A percentile compares a stretch with the other conserved stretches of the same genome.
Conservation (phyloP, 2,113 vertebrate genomes). For the Cromileptes altivelis region DNA sequence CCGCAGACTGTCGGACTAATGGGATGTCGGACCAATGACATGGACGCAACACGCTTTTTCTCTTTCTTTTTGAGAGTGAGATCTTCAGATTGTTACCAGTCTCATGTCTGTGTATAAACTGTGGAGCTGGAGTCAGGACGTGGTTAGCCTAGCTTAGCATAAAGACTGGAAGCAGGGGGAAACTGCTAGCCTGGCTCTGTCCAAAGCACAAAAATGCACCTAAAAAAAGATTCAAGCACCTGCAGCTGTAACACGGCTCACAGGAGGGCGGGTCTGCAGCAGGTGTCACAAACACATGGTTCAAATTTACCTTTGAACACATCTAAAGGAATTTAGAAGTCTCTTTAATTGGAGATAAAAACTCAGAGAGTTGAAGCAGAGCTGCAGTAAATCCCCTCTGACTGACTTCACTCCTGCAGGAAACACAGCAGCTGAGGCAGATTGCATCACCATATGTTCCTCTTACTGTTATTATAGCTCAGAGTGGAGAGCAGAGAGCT, state of each 20-base stretch:
- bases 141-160: slow-evolving; percentile 1
- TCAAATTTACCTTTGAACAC: background rate
- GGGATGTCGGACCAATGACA: too few relatives aligned
- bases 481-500: background rate
- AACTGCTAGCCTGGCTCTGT: background rate
- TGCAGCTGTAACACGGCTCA: background rate
- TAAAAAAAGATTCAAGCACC: background rate
- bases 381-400: slow-evolving; percentile 48
- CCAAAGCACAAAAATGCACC: background rate
- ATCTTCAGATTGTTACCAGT: background rate
- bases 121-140: too few relatives aligned
- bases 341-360: background rate
- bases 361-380: background rate
- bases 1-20: too few relatives aligned
- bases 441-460: slow-evolving; percentile 46
- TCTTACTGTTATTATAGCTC: background rate
- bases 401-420: slow-evolving; percentile 27
- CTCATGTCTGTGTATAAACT: too few relatives aligned
- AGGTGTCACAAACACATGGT: background rate
- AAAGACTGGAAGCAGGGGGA: background rate
- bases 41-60: background rate
- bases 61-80: background rate
- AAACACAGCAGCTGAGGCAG: slow-evolving; percentile 36
- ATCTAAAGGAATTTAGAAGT: background rate
- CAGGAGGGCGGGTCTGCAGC: too few relatives aligned